phyloP scores from a whole-genome alignment of 1,140 invertebrate species.

The Neodiprion virginianus region DNA sequence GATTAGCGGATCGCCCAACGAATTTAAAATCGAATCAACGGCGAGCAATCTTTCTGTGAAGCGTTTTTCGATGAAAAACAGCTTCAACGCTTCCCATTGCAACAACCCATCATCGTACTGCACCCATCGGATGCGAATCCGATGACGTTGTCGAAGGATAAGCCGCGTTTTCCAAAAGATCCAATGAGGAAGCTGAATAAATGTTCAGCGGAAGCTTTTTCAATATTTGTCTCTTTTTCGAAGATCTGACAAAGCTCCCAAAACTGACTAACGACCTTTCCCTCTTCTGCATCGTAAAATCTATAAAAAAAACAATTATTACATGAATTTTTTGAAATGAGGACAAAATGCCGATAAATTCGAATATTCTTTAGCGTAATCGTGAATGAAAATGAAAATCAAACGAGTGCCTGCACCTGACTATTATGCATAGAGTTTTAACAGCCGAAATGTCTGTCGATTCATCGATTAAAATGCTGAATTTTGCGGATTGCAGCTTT shows the following conservation, averaged over 20 bases:
- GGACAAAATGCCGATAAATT: constrained; percentile 12
- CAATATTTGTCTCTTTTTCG: constrained; percentile 23
- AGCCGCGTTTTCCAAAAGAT: constrained; percentile 34
- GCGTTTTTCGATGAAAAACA: constrained; percentile 26
- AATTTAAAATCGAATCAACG: constrained; percentile 27
- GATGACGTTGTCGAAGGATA: constrained; percentile 47
- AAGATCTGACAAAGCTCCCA: constrained; percentile 45
- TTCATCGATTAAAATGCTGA: constrained; percentile 36
- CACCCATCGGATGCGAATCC: constrained; percentile 51
- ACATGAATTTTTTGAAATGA: constrained; percentile 11
- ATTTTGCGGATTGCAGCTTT: constrained; percentile 21
- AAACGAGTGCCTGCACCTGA: constrained; percentile 17
- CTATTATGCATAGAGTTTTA: constrained; percentile 27
- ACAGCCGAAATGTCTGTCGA: constrained; percentile 28
- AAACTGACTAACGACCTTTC: constrained; percentile 40
- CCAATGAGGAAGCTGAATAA: constrained; percentile 38
- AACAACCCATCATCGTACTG: constrained; percentile 50
- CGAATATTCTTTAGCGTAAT: background rate
- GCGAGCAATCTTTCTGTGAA: constrained; percentile 25
- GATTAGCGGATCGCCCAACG: constrained; percentile 31
- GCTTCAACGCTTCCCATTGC: constrained; percentile 29
- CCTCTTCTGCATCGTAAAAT: constrained; percentile 38
- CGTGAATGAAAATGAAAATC: background rate
- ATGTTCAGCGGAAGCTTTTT: constrained; percentile 40
- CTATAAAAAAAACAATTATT: constrained; percentile 32